phyloP scores from a whole-genome alignment of 2,797 vertebrate species.

The Pseudomugil gertrudae region DNA sequence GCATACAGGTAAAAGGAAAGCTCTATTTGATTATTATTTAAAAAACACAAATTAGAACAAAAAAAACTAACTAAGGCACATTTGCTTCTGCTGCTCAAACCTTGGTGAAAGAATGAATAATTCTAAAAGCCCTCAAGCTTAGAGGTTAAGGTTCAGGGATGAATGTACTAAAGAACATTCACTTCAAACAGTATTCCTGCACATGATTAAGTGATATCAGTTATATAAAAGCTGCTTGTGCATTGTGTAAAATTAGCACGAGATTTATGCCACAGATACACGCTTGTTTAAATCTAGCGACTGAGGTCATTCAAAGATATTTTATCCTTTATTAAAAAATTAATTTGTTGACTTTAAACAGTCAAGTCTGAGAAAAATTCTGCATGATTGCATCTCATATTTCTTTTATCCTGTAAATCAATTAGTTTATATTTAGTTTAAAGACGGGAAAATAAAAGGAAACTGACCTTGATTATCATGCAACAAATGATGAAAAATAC shows the following conservation, averaged over 20 bases:
- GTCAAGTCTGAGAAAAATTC: constrained; percentile 3
- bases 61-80: not conserved
- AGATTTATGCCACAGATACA: not conserved
- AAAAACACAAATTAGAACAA: constrained; percentile 3
- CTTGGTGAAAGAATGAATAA: not conserved
- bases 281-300: not conserved
- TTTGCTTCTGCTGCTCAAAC: not conserved
- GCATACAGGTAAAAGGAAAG: not conserved
- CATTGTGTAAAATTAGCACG: not conserved
- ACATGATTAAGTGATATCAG: not conserved
- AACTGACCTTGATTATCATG: constrained; percentile 6
- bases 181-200: not conserved
- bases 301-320: not conserved
- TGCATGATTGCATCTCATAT: constrained; percentile 1
- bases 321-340: not conserved
- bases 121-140: not conserved
- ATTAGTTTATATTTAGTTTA: constrained; percentile 1
- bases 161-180: constrained; percentile 1
- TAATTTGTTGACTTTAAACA: not conserved
- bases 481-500: not conserved
- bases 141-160: constrained; percentile 9
- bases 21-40: not conserved
- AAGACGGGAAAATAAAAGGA: no score
- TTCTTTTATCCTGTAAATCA: not conserved
- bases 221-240: constrained; percentile 1